Conservation (phyloP, 1,140 invertebrate species). For the Diachasmimorpha longicaudata region DNA sequence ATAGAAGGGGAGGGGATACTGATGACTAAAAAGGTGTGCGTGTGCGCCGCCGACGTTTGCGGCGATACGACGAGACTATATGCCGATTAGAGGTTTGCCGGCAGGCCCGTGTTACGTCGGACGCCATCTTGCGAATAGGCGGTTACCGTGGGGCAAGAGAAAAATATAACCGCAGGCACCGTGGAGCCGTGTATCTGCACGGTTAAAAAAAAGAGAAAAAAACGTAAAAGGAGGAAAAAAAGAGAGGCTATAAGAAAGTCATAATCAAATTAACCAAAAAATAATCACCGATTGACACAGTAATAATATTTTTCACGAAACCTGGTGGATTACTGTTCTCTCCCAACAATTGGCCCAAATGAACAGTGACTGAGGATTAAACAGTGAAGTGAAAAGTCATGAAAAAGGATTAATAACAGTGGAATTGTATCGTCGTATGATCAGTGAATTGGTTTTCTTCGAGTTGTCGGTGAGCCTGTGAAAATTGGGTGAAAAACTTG, state of each 20-base stretch:
- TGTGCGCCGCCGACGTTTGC: slow-evolving; percentile 5
- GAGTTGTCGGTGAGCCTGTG: too few species aligned
- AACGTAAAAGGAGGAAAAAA: background rate
- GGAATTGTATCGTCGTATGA: too few species aligned
- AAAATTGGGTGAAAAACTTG: background rate
- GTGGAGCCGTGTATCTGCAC: slow-evolving; percentile 16
- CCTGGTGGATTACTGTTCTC: too few species aligned
- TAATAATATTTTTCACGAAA: too few species aligned
- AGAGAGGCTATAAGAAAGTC: background rate
- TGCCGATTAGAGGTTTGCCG: slow-evolving; percentile 16
- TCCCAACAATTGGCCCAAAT: too few species aligned
- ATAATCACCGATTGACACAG: background rate
- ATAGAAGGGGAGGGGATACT: too few species aligned
- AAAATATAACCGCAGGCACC: slow-evolving; percentile 3
- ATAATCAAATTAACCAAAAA: background rate
- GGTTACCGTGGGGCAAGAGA: slow-evolving; percentile 36
- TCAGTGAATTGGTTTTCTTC: too few species aligned
- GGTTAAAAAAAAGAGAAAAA: background rate
- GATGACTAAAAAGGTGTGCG: slow-evolving; percentile 4
- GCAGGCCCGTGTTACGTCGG: slow-evolving; percentile 25
- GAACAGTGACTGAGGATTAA: too few species aligned
- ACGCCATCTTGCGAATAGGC: slow-evolving; percentile 53
- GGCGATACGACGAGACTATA: background rate
- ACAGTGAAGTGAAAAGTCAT: too few species aligned
- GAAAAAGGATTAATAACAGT: too few species aligned